Percentiles rank a stretch among this genome's conserved stretches.
phyloP scores from a whole-genome alignment of 2,797 vertebrate species.

The Anolis apletophallus region DNA sequence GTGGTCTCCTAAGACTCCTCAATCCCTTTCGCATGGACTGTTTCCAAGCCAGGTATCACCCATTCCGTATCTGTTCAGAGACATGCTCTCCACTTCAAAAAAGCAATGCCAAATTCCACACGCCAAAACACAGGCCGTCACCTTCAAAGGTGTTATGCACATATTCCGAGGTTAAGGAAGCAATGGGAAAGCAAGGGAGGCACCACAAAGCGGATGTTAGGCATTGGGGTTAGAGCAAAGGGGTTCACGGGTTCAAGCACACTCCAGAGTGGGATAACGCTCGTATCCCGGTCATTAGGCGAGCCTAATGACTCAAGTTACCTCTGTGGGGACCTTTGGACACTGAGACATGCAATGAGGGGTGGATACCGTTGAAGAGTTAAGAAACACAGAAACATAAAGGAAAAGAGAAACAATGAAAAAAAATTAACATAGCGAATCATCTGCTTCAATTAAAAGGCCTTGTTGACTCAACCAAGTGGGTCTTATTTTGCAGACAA shows the following conservation, averaged over 20 bases:
- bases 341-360: slow-evolving; percentile 67
- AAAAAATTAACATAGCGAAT: slow-evolving; percentile 44
- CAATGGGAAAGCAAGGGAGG: slow-evolving; percentile 31
- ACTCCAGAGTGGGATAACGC: slow-evolving; percentile 70
- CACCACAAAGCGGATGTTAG: slow-evolving; percentile 54
- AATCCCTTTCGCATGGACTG: no score
- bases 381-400: slow-evolving; percentile 57
- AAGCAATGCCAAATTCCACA: not conserved
- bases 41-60: no score
- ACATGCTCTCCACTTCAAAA: not conserved
- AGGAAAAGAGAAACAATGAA: slow-evolving; percentile 42
- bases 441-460: slow-evolving; percentile 17
- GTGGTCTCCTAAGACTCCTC: no score
- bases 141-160: not conserved
- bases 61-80: not conserved
- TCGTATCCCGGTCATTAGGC: slow-evolving; percentile 75
- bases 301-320: slow-evolving; percentile 71
- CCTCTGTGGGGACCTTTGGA: slow-evolving; percentile 73
- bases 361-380: slow-evolving; percentile 44
- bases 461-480: not conserved
- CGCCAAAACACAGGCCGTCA: not conserved
- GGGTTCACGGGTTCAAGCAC: slow-evolving; percentile 49
- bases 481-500: slow-evolving; percentile 9
- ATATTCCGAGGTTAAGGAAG: not conserved
- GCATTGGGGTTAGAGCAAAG: slow-evolving; percentile 32